Base-by-base conservation (phyloP, 2,888 invertebrate species). In the Luperina nickerlii region DNA sequence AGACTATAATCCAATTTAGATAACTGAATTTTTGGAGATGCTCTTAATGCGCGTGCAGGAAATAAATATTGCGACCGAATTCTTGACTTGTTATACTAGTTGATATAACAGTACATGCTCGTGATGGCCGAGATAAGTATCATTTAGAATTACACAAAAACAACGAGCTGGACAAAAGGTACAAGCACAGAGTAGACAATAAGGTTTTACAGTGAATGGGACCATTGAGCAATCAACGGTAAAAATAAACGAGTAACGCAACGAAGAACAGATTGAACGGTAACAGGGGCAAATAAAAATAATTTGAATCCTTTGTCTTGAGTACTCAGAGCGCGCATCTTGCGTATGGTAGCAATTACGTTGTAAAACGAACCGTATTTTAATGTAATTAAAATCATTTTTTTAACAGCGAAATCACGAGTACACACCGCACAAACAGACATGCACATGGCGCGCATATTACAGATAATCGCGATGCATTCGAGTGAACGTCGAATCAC, bases 51-150 rank as follows among this genome's bases (percentile, higher is more conserved):
- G 86, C 84, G 89, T 86, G 89, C 82, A 88, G 89, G 86, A 92
- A 93, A 92, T 90, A 93, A 93, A 94, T 91, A 93, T 90, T 90
- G 90, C 88, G 92, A 92, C 90, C 90, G 90, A 92, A 92, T 92
- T 91, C 90, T 93, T 89, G 91, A 91, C 92, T 92, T 91, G 90
- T 93, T 92, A 32, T 32, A 87, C 89, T 89, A 90, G 90, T 91
- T 90, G 91, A 91, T 91, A 90, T 95, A 95, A 95, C 95, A 94
- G 95, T 94, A 94, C 92, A 92, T 83, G 90, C 85, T 94, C 93
- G 93, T 93, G 94, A 94, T 92, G 93, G 87, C 92, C 93, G 91
- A 92, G 93, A 95, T 94, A 88, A 84, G 88, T 90, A 94, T 93
- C 91, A 91, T 92, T 93, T 92, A 89, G 88, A 89, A 91, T 92